These are phyloP conservation scores for Perizoma flavofasciatum DNA, from an alignment of 2,888 invertebrate species.

Conservation along the genomic window DNA sequence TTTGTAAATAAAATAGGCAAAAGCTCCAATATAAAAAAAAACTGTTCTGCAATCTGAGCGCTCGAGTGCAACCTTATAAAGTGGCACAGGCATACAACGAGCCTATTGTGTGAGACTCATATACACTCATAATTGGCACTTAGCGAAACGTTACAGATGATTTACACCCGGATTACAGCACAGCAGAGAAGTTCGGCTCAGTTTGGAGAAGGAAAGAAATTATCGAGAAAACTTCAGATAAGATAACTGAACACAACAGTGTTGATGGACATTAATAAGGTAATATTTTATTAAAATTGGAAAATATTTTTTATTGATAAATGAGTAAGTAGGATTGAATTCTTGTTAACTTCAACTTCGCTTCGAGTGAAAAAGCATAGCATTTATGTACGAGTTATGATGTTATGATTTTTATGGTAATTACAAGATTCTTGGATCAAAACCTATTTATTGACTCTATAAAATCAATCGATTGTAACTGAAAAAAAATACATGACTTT, in stretches of 20 bases:
- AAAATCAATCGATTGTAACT: too few species aligned
- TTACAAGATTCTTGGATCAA: too few species aligned
- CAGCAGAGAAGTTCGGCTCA: conserved; percentile 20
- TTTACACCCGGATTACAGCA: conserved; percentile 31
- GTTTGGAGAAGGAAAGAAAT: conserved; percentile 4
- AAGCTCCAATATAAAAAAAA: conserved; percentile 13
- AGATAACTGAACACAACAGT: conserved; percentile 12
- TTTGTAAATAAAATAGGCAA: not conserved
- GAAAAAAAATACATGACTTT: too few species aligned
- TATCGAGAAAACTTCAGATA: conserved; percentile 20
- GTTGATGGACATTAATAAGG: conserved; percentile 22
- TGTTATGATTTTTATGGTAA: too few species aligned
- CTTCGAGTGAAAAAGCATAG: too few species aligned
- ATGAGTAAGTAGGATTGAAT: too few species aligned
- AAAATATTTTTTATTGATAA: too few species aligned
- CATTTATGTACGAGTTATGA: too few species aligned
- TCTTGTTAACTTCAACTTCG: too few species aligned
- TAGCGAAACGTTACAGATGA: conserved; percentile 32
- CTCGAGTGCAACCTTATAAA: conserved; percentile 10
- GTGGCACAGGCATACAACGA: conserved; percentile 25
- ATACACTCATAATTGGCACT: conserved; percentile 34
- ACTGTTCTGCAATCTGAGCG: conserved; percentile 10
- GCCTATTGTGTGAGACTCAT: conserved; percentile 24
- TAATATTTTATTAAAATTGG: conserved; percentile 15
- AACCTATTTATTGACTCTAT: too few species aligned